Evolutionary conservation across 2,797 vertebrate species (phyloP), one percentile per base, ranked within the genome.

Genomic region (Staurois parvus): DNA sequence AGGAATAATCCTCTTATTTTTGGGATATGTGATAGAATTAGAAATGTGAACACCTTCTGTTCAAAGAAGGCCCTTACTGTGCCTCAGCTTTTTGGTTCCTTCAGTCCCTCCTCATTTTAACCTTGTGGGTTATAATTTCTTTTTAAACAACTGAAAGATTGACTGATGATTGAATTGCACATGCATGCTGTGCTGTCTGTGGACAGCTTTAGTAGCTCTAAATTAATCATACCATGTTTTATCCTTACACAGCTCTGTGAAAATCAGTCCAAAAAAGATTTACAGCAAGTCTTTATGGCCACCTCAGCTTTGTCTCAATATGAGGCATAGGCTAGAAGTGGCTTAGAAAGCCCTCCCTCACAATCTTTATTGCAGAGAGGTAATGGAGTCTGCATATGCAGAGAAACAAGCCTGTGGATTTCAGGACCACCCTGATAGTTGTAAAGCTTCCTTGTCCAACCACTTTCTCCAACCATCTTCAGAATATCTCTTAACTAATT

Each of bases 341-440:
- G 45, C 24, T 81, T 26, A 29, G 37, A 52, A 48, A 24, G 4
- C 29, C 67, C 29, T 73, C 15, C 28, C 24, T 48, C 26, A 34
- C 32, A 45, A 28, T 79, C 68, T 79, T 79, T 85, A 79, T 66
- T 79, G 56, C 66, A 79, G 34, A 70, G 66, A 72, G 78, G 34
- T 84, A 84, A 78, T 37, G 37, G 76, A 30, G 67, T 84, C 48
- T 45, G 69, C 68, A 40, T 40, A 37, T 59, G 45, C 68, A 64
- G 28, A 62, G 52, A 77, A 73, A 72, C 30, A 79, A 84, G 26
- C 17, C 30, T 85, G 68, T 28, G 56, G 56, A 85, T 73, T 73
- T 45, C 69, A 85, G 28, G 83, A 85, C 83, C 83, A 85, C 83
- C 83, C 83, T 73, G 76, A 56, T 52, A 34, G 69, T 66, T 48